Evolutionary conservation across 2,113 vertebrate species (phyloP).

Genomic region (Prietella phreatophila): DNA sequence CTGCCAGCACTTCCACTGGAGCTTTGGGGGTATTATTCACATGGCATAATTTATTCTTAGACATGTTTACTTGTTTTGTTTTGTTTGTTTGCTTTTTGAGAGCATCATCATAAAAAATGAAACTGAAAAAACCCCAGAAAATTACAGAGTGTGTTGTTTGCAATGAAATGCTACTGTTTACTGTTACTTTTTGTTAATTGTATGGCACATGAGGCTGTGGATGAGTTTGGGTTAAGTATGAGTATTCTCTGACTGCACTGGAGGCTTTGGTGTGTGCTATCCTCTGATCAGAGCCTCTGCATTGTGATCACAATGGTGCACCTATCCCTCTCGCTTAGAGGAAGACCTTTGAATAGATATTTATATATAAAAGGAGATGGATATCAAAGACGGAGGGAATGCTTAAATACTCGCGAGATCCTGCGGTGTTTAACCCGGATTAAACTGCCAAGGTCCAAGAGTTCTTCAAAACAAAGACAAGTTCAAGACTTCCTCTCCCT

Average conservation of each 20-base stretch:
- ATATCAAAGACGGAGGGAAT: constrained; percentile 62
- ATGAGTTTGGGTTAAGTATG: neutral
- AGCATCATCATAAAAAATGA: neutral
- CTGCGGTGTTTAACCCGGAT: constrained; percentile 78
- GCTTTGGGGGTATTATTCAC: neutral
- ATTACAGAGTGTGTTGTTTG: too few species aligned
- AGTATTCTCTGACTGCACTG: neutral
- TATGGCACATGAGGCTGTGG: neutral
- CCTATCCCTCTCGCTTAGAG: constrained; percentile 30
- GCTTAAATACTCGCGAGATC: constrained; percentile 72
- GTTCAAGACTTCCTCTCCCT: constrained; percentile 75
- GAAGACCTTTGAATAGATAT: constrained; percentile 47
- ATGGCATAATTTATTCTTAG: neutral
- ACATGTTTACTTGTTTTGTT: constrained; percentile 10
- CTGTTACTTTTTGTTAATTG: neutral
- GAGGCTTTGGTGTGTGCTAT: constrained; percentile 38
- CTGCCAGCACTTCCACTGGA: constrained; percentile 4
- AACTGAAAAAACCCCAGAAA: neutral
- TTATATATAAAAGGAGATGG: constrained; percentile 42
- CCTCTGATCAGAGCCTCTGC: constrained; percentile 40
- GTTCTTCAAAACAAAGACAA: constrained; percentile 80
- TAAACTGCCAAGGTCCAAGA: constrained; percentile 74
- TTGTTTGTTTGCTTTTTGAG: neutral
- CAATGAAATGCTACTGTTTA: neutral
- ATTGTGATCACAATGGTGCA: constrained; percentile 37